phyloP scores from a whole-genome alignment of 2,797 vertebrate species.

The Tragopan temminckii region DNA sequence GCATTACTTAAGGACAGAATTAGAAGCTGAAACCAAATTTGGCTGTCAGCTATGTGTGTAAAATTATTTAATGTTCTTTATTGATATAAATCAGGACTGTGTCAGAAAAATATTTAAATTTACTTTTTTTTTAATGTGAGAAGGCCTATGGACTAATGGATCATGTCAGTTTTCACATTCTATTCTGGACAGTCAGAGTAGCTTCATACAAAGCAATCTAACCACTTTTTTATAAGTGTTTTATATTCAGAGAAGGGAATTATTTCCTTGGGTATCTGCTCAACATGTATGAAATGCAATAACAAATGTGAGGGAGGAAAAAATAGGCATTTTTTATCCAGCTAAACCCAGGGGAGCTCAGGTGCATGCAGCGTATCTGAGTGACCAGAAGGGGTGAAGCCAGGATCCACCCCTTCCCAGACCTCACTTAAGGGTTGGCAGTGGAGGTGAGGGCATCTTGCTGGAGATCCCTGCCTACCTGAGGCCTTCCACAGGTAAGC shows the following conservation, averaged over 20 bases:
- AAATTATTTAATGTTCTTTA: not conserved
- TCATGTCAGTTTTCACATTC: not conserved
- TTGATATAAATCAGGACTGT: not conserved
- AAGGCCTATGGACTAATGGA: not conserved
- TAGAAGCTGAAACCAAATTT: not conserved
- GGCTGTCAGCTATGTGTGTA: not conserved
- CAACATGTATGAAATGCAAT: not conserved
- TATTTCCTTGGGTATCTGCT: not conserved
- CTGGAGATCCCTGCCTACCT: no score
- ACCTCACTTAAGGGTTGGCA: no score
- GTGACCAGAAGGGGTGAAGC: no score
- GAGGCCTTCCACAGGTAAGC: no score
- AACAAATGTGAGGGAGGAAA: not conserved
- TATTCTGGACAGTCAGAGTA: not conserved
- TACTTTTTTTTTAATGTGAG: constrained; percentile 9
- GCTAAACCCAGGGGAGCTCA: not conserved
- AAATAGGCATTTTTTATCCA: not conserved
- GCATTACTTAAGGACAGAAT: not conserved
- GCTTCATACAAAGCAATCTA: constrained; percentile 10
- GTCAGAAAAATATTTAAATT: not conserved
- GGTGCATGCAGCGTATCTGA: no score
- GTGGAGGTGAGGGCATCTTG: no score
- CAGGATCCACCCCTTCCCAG: no score
- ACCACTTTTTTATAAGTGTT: not conserved
- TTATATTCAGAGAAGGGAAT: not conserved